Conservation (phyloP, 2,113 vertebrate species). For the Nothocercus nigrocapillus region DNA sequence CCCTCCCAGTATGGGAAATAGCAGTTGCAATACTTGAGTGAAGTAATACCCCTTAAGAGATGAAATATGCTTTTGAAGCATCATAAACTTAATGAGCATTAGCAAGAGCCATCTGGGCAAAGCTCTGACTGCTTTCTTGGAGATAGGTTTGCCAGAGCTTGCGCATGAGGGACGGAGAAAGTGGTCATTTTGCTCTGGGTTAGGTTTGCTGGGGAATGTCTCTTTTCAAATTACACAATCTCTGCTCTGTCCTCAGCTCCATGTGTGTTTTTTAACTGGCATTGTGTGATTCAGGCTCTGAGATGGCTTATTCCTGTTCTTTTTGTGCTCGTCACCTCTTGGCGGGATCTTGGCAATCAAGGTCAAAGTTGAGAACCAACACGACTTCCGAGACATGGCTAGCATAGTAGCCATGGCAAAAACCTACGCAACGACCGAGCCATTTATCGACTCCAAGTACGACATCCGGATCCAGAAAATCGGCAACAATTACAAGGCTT, state of each 20-base stretch:
- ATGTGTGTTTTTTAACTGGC: not conserved
- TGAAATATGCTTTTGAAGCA: not conserved
- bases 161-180: not conserved
- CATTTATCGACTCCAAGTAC: constrained; percentile 94
- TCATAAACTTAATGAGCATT: not conserved
- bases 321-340: constrained; percentile 23
- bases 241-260: not conserved
- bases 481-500: constrained; percentile 97
- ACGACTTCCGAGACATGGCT: constrained; percentile 95
- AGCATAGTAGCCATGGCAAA: constrained; percentile 93
- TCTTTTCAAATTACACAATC: not conserved
- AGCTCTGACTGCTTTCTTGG: not conserved
- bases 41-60: not conserved
- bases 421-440: constrained; percentile 93
- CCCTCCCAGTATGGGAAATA: not conserved
- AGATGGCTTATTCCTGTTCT: not conserved
- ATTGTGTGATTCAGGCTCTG: not conserved
- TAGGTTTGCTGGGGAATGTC: not conserved
- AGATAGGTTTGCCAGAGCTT: not conserved
- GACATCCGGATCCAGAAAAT: constrained; percentile 99
- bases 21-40: not conserved
- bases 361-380: constrained; percentile 96
- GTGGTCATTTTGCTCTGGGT: not conserved
- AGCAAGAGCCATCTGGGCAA: not conserved
- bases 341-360: constrained; percentile 59